Evolutionary conservation across 2,797 vertebrate genomes (phyloP).

Genomic region (Leucoraja ocellata): DNA sequence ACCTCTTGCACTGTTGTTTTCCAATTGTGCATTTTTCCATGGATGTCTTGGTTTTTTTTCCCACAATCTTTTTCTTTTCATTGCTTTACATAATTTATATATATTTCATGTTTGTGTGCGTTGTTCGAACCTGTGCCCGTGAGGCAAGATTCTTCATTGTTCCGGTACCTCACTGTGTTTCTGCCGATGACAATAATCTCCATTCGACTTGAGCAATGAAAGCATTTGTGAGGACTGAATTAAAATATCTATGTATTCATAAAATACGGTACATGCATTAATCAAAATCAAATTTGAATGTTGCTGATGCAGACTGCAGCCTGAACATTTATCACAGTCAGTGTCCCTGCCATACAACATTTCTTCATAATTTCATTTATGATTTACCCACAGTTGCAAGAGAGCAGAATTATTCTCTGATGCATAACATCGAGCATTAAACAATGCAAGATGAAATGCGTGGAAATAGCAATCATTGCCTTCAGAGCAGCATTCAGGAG

Average conservation of each 20-base stretch:
- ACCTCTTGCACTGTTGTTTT: too few relatives aligned
- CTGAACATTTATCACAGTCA: too few relatives aligned
- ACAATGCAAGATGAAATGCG: not conserved
- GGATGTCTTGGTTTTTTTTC: too few relatives aligned
- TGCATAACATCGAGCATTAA: not conserved
- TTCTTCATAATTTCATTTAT: not conserved
- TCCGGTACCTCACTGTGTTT: too few relatives aligned
- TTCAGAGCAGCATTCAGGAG: not conserved
- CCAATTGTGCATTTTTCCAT: too few relatives aligned
- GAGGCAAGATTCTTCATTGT: too few relatives aligned
- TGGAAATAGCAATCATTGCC: not conserved
- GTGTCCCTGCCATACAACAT: not conserved
- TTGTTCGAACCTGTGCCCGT: too few relatives aligned
- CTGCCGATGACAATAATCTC: too few relatives aligned
- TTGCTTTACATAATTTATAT: too few relatives aligned
- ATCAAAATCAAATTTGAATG: not conserved
- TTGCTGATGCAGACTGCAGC: not conserved
- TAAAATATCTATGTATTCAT: slow-evolving; percentile 3
- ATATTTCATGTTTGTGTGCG: too few relatives aligned
- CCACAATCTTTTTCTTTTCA: too few relatives aligned
- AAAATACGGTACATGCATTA: not conserved
- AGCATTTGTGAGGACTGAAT: not conserved
- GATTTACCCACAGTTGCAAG: not conserved
- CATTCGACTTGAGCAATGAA: not conserved
- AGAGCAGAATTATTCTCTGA: not conserved